Conservation (phyloP, 2,888 invertebrate genomes). For the Papilio gigon region DNA sequence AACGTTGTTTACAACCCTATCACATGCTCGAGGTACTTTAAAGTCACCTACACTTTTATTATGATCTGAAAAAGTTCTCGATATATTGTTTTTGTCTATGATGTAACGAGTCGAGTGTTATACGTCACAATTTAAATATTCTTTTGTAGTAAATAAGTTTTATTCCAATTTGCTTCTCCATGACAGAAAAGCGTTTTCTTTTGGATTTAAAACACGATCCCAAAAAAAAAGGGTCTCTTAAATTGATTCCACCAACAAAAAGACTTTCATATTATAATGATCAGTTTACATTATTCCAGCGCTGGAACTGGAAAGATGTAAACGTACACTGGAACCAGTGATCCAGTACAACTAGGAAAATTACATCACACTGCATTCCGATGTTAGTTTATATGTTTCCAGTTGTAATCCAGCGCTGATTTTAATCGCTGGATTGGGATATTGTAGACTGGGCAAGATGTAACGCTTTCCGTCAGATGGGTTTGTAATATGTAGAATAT, state of each 20-base stretch:
- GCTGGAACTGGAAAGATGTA: too few relatives aligned
- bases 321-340: too few relatives aligned
- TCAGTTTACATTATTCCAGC: too few relatives aligned
- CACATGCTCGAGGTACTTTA: constrained; percentile 25
- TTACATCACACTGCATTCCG: too few relatives aligned
- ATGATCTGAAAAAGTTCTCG: constrained; percentile 3
- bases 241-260: not conserved
- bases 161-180: constrained; percentile 39
- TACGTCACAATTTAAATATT: constrained; percentile 5
- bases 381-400: too few relatives aligned
- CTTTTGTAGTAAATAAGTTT: constrained; percentile 30
- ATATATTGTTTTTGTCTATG: not conserved
- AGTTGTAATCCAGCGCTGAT: too few relatives aligned
- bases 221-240: not conserved
- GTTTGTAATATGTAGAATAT: not conserved
- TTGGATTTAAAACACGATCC: constrained; percentile 24
- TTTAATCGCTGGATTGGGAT: too few relatives aligned
- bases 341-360: too few relatives aligned
- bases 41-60: not conserved
- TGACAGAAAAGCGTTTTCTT: constrained; percentile 29
- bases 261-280: too few relatives aligned
- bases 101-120: not conserved
- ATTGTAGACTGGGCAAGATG: too few relatives aligned
- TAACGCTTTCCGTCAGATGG: not conserved
- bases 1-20: not conserved